Base-by-base conservation (phyloP, 2,888 invertebrate species). In the Catocala fraxini region DNA sequence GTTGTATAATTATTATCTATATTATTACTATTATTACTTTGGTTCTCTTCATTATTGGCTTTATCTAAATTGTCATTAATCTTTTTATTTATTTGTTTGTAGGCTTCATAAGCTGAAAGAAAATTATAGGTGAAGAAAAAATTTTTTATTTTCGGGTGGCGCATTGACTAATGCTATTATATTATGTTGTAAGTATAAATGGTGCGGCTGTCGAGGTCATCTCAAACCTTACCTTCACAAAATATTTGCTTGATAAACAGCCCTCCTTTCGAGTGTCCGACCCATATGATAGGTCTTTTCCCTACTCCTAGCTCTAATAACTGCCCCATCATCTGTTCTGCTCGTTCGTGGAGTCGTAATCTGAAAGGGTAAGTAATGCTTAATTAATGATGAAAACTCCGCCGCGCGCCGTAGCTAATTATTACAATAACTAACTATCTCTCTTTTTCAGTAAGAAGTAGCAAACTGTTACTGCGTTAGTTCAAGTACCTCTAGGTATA, bases 221-320 rank as follows among this genome's bases (percentile, higher is more conserved):
- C 4, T 0, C n/a, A 25, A 0, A 5, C 9, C 25, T 55, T 90
- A 96, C 96, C 96, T 89, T 96, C 95, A 39, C 96, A 95, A 49
- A 98, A 95, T 57, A 98, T 97, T 87, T 98, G 97, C 83, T 98
- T 98, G 25, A 98, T 96, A 75, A 97, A 96, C 0, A 98, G 90
- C 0, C 98, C 98, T 5, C 98, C 98, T 90, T 98, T 98, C 0
- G 98, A 98, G 74, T 96, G 95, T 0, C 96, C 96, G 4, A 98
- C 97, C 97, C 98, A 98, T 12, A 98, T 94, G 58, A 98, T 96
- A 0, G 98, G 98, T 56, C 95, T 94, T 0, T 97, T 96, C 0
- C 97, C 97, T 12, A 97, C 96, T 5, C 95, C 94, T 58, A 96
- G 83, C 4, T 95, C 94, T 39, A 97, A 89, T 71, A 98, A 89